Base-by-base conservation (phyloP, 2,113 vertebrate species). In the Tachuris rubrigastra region DNA sequence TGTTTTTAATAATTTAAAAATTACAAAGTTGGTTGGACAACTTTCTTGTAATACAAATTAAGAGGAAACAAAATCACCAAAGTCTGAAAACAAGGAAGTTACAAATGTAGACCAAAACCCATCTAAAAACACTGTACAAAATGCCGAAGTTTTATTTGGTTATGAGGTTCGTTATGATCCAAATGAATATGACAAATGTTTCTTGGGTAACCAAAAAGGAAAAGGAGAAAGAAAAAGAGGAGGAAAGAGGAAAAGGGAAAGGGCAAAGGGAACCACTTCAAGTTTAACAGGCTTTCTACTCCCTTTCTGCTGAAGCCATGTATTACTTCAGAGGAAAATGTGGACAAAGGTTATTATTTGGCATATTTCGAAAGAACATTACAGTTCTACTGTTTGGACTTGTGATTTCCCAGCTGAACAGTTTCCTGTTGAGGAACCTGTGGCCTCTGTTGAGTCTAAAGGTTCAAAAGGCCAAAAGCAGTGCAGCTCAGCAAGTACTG, bases 1-100 rank as follows among this genome's bases (percentile, higher is more conserved):
- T 12, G 65, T 87, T 88, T 85, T 94, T 69, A 81, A 87, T 84
- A 91, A 89, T 41, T 35, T 62, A 50, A n/a, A 91, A 86, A 80
- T 90, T 6, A 30, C 12, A 90, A 21, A 85, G n/a, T n/a, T n/a
- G 47, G 12, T 73, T 87, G 72, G 72, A 85, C 62, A 15, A 96
- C 78, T 69, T 74, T 27, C 25, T 16, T 63, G 41, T 66, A 60
- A 68, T 33, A 79, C 25, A 78, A 92, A 78, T 55, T 56, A 88
- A 46, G 37, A 87, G 28, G 8, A 60, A 75, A 90, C 12, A 65
- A 88, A 94, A 62, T 14, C 19, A 42, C 39, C 2, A 0, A 85
- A 49, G 5, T 55, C 35, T 73, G 37, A 66, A 85, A 85, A 19
- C 6, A 50, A 35, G 33, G 9, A 76, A 69, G 7, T 12, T 59